Evolutionary conservation across 2,797 vertebrate species (phyloP).

Genomic region (Microctenopoma steveboyesi): DNA sequence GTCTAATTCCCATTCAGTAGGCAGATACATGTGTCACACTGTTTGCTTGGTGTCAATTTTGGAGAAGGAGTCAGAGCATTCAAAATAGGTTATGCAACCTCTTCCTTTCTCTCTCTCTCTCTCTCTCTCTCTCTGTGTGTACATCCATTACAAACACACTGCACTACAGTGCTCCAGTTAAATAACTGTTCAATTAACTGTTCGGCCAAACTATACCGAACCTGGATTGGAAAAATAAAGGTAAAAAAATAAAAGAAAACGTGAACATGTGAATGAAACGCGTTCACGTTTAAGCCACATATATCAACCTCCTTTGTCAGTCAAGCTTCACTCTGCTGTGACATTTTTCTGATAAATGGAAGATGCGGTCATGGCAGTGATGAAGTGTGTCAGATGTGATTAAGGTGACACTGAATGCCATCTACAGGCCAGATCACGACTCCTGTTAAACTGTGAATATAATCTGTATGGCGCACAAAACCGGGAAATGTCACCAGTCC

Average conservation of each 20-base stretch:
- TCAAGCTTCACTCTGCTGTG: conserved; percentile 16
- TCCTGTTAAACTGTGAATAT: conserved; percentile 60
- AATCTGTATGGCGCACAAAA: conserved; percentile 59
- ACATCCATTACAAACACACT: conserved; percentile 35
- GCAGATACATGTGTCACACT: conserved; percentile 62
- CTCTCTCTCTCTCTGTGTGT: conserved; percentile 50
- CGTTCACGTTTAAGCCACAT: not conserved
- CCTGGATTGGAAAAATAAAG: not conserved
- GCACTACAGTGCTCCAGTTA: conserved; percentile 3
- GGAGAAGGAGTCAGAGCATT: conserved; percentile 51
- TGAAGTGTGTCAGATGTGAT: conserved; percentile 70
- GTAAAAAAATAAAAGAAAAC: conserved; percentile 4
- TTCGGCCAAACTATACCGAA: not conserved
- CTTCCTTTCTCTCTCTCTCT: conserved; percentile 39
- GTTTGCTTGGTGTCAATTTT: conserved; percentile 63
- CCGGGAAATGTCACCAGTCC: conserved; percentile 71
- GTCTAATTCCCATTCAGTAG: conserved; percentile 77
- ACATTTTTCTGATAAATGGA: conserved; percentile 32
- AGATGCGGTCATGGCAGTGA: conserved; percentile 34
- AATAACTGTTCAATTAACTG: conserved; percentile 31
- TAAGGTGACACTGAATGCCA: conserved; percentile 66
- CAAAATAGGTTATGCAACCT: conserved; percentile 57
- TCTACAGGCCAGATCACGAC: conserved; percentile 61
- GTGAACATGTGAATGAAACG: not conserved
- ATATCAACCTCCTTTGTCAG: conserved; percentile 4